Percentiles rank a stretch among this genome's conserved stretches.
Evolutionary conservation across 2,888 invertebrate genomes (phyloP).

Genomic region (Metellina segmentata): DNA sequence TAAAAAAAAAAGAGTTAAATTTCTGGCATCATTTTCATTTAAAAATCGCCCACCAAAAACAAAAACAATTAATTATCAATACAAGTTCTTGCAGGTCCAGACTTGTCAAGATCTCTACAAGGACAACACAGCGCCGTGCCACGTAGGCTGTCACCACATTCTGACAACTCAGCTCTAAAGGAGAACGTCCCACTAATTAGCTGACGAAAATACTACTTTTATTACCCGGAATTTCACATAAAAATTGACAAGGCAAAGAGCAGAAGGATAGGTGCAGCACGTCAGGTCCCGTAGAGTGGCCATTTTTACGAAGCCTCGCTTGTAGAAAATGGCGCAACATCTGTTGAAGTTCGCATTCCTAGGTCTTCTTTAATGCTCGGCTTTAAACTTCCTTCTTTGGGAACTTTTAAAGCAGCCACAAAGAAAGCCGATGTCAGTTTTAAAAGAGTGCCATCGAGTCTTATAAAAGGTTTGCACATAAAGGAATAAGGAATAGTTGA

Average conservation of each 20-base stretch:
- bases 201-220: background rate
- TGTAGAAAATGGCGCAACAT: background rate
- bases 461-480: background rate
- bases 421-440: background rate
- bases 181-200: background rate
- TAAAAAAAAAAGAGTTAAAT: background rate
- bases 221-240: background rate
- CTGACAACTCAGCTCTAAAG: background rate
- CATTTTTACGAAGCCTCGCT: background rate
- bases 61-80: background rate
- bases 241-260: background rate
- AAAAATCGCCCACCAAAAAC: background rate
- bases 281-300: background rate
- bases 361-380: background rate
- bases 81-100: background rate
- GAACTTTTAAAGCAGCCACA: background rate
- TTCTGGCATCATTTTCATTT: background rate
- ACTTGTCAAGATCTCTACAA: background rate
- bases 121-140: background rate
- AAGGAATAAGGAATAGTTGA: too few relatives aligned
- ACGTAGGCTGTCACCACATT: background rate
- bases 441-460: background rate
- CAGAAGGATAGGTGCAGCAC: background rate
- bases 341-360: background rate
- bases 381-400: background rate